Evolutionary conservation across 1,140 invertebrate genomes (phyloP).

Genomic region (Kradibia gibbosae): DNA sequence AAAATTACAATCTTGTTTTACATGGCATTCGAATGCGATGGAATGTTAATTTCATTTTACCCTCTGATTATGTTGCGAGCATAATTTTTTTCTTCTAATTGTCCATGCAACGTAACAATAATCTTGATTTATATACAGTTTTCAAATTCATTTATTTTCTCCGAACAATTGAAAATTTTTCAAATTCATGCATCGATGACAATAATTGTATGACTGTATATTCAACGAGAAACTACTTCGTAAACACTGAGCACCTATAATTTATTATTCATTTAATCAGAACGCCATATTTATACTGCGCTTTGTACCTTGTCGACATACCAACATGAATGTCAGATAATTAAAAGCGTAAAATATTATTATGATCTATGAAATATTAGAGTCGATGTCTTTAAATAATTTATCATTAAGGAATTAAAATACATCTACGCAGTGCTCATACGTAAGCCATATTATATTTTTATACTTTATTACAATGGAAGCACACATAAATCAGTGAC

Average conservation of each 20-base stretch:
- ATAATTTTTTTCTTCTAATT: not conserved
- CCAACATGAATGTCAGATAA: not conserved
- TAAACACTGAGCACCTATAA: conserved; percentile 13
- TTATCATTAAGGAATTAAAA: too few relatives aligned
- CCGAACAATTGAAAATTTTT: not conserved
- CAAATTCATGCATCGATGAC: not conserved
- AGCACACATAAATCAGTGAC: not conserved
- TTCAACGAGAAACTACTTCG: conserved; percentile 12
- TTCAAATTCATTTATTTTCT: not conserved
- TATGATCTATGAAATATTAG: not conserved
- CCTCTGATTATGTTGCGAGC: not conserved
- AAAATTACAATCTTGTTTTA: too few relatives aligned
- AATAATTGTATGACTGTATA: not conserved
- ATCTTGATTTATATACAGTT: not conserved
- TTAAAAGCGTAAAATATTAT: not conserved
- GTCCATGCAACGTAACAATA: conserved; percentile 11
- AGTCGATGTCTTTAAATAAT: too few relatives aligned
- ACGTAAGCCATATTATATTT: too few relatives aligned
- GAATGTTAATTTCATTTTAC: too few relatives aligned
- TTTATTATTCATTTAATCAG: conserved; percentile 35
- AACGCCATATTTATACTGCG: not conserved
- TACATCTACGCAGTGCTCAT: too few relatives aligned
- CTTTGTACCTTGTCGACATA: not conserved
- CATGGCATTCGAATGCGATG: too few relatives aligned
- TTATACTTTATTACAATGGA: too few relatives aligned